These are phyloP conservation scores for Sarcophilus harrisii DNA, from an alignment of 2,797 vertebrate species.

Conservation along the genomic window DNA sequence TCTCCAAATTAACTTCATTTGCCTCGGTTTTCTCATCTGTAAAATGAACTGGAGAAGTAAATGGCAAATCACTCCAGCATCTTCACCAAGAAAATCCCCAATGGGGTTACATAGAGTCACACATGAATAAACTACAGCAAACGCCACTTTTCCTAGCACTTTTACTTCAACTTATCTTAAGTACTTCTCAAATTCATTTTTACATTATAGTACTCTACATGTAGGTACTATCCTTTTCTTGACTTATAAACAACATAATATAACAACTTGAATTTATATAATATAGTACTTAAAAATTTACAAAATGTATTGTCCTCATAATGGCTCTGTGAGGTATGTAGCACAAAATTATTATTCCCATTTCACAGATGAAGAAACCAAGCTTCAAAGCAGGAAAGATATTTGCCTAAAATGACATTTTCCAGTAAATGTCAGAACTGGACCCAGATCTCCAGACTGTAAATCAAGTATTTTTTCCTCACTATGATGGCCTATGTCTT, in stretches of 20 bases:
- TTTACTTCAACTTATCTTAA: background rate
- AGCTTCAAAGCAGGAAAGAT: background rate
- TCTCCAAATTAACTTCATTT: background rate
- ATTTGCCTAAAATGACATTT: background rate
- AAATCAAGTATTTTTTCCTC: background rate
- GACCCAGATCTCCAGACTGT: background rate
- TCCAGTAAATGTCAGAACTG: background rate
- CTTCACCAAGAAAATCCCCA: background rate
- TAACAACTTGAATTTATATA: background rate
- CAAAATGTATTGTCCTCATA: background rate
- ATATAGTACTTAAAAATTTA: background rate
- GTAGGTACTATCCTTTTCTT: background rate
- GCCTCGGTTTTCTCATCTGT: background rate
- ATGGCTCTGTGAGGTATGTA: background rate
- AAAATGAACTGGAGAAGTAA: background rate
- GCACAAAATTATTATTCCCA: background rate
- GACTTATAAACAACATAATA: background rate
- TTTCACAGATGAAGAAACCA: slow-evolving; percentile 27
- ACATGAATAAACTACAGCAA: background rate
- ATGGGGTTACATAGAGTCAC: background rate
- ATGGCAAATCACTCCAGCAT: background rate
- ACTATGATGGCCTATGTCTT: background rate
- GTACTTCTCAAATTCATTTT: background rate
- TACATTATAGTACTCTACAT: background rate
- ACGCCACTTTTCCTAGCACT: background rate